Evolutionary conservation across 2,797 vertebrate genomes (phyloP), one percentile per base, ranked within the genome.

Genomic region (Microchirus variegatus): DNA sequence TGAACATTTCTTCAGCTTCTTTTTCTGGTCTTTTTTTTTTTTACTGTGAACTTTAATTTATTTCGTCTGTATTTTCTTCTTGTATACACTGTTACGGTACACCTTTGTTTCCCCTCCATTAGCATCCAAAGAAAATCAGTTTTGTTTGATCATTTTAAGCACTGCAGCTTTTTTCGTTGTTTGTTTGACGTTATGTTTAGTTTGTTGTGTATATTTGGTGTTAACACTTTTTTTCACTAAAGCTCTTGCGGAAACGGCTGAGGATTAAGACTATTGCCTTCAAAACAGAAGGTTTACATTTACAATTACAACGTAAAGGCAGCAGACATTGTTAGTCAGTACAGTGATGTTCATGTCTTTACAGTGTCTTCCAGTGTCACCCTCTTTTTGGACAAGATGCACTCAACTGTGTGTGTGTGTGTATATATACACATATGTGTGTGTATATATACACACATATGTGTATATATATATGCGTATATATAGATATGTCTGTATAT

Each of bases 291-390:
- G 40, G 46, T n/a, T n/a, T n/a, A n/a, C n/a, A n/a, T n/a, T n/a
- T n/a, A n/a, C n/a, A n/a, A 37, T 54, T 15, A 38, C 64, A 67
- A 73, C 70, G 78, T 58, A 66, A 50, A 68, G 63, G 63, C 69
- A 63, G 75, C 68, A 70, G 78, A 75, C 72, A 62, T 80, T 54
- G 73, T 67, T 45, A 3, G 73, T 67, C 45, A 3, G 63, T 26
- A 49, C 10, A 38, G 53, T 71, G 35, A 69, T 14, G 16, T 16
- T 64, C 70, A 44, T 45, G 50, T 74, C 60, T 63, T 74, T 57
- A 58, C 77, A 65, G 19, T 72, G 84, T 91, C 87, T 89, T 87
- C 85, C 86, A 72, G 70, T 56, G 73, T 71, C 59, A 49, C 56
- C 48, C 54, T 63, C 15, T 45, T 61, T 75, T 70, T 71, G 51